Evolutionary conservation across 2,888 invertebrate genomes (phyloP), one percentile per base, ranked within the genome.

Genomic region (Pachycephus smyrnensis): DNA sequence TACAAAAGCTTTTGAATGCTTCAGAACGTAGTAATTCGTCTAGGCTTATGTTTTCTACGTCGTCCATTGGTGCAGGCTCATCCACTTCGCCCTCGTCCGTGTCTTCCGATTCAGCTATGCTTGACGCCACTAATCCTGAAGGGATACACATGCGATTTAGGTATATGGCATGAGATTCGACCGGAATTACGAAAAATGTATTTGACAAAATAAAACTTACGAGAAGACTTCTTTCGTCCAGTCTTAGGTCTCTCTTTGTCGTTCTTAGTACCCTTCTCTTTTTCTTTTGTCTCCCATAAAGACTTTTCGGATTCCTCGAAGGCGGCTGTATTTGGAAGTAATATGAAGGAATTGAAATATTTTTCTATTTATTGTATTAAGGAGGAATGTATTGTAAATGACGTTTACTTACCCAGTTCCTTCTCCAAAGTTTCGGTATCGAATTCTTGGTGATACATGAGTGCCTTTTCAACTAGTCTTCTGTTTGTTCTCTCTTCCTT

Each of bases 401-500:
- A 15, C 15, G 15, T 74, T 73, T 92, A 89, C 82, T 92, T 90
- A 80, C 93, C 93, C 2, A 93, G 89, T 86, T 95, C 94, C 75
- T 93, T 91, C 84, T 94, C 93, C 31, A 95, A 90, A 71, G 93
- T 93, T 37, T 93, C 93, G 69, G 94, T 93, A 91, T 97, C 95
- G 92, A 96, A 97, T 35, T 94, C 93, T 68, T 94, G 94, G 0
- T 95, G 95, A 82, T 95, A 94, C 15, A 94, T 93, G 2, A 97
- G 90, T 0, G 97, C 97, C 87, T 95, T 95, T 89, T 97, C 96
- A 6, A 97, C 93, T 79, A 96, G 93, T 3, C 92, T 91, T n/a
- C 93, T 92, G 92, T 97, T 97, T 1, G 94, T 90, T 88, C 94
- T 93, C 89, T 98, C 98, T 91, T 99, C 99, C 86, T 96, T 96